Conservation (phyloP, 2,888 invertebrate genomes). For the Galerucella pusilla region DNA sequence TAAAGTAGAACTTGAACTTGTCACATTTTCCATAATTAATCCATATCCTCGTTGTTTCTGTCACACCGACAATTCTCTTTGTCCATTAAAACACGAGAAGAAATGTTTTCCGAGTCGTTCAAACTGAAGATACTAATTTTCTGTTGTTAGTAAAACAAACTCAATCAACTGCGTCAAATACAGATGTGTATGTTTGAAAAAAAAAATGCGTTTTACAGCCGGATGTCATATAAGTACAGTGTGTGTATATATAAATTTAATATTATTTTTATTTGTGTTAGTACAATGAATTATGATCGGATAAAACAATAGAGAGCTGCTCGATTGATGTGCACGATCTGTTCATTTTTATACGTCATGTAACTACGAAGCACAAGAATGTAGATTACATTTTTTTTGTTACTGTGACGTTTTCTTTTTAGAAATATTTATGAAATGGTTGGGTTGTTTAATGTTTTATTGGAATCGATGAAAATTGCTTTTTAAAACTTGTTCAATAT, state of each 20-base stretch:
- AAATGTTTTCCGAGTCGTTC: not conserved
- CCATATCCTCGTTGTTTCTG: no score
- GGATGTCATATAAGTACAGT: conserved; percentile 37
- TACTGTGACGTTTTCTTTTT: not conserved
- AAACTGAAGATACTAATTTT: conserved; percentile 39
- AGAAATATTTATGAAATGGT: not conserved
- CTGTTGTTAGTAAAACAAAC: not conserved
- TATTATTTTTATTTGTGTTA: conserved; percentile 30
- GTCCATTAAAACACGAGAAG: no score
- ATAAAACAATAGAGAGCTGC: conserved; percentile 35
- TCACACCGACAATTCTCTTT: no score
- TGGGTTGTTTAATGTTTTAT: not conserved
- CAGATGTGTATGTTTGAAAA: conserved; percentile 36
- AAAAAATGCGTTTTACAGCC: conserved; percentile 36
- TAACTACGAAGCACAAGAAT: not conserved
- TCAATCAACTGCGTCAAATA: conserved; percentile 30
- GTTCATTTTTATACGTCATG: conserved; percentile 10
- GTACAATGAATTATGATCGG: conserved; percentile 22
- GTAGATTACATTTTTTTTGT: not conserved
- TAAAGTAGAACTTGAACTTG: no score
- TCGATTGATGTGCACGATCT: conserved; percentile 9
- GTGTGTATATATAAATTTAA: conserved; percentile 8
- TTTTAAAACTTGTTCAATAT: no score
- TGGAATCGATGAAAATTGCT: no score
- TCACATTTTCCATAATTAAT: no score